phyloP scores from a whole-genome alignment of 2,113 vertebrate species.

The Azemiops feae region DNA sequence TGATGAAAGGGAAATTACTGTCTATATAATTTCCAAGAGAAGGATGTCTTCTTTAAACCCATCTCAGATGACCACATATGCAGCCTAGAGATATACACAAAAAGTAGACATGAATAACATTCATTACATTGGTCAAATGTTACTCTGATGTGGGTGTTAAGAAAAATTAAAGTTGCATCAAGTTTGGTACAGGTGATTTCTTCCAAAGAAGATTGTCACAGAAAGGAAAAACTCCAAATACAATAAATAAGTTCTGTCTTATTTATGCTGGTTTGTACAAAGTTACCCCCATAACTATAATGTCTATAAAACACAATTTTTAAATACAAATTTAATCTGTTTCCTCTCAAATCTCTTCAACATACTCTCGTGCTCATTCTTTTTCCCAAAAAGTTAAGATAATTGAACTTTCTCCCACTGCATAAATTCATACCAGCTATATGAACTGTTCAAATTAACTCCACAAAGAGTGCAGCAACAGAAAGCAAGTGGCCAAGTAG shows the following conservation, averaged over 20 bases:
- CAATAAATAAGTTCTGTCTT: slow-evolving; percentile 15
- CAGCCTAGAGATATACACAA: too few species aligned
- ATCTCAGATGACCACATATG: too few species aligned
- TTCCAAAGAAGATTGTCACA: slow-evolving; percentile 14
- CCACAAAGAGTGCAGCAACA: neutral
- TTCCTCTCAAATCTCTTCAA: slow-evolving; percentile 18
- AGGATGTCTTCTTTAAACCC: neutral
- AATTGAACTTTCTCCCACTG: neutral
- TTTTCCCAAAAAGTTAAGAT: neutral
- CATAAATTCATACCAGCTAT: neutral
- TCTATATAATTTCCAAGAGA: slow-evolving; percentile 28
- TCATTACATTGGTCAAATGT: slow-evolving; percentile 34
- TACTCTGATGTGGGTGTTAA: slow-evolving; percentile 16
- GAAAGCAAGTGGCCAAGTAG: too few species aligned
- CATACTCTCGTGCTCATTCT: neutral
- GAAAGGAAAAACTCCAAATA: slow-evolving; percentile 38
- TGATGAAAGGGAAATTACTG: slow-evolving; percentile 28
- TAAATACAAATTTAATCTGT: slow-evolving; percentile 18
- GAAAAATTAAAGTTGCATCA: slow-evolving; percentile 47
- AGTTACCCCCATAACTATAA: neutral
- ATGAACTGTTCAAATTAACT: neutral
- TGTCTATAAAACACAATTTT: neutral
- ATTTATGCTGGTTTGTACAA: too few species aligned
- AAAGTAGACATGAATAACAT: slow-evolving; percentile 29
- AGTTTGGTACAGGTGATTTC: slow-evolving; percentile 44